These are phyloP conservation scores for Teinopalpus imperialis DNA, from an alignment of 2,888 invertebrate genomes.

Conservation along the genomic window DNA sequence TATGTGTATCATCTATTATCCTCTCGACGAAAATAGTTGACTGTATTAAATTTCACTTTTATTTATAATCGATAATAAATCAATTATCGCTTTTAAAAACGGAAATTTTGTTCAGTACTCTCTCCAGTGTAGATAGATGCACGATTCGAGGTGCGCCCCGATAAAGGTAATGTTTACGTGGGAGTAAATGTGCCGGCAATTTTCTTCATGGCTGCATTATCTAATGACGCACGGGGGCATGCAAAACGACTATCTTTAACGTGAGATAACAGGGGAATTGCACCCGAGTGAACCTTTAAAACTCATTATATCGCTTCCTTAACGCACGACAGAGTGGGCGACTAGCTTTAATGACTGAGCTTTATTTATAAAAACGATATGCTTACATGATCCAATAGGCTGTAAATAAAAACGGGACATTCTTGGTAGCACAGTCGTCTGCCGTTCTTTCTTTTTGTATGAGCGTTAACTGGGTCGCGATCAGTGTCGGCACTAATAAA, in stretches of 20 bases:
- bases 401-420: no score
- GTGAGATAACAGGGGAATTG: slow-evolving; percentile 41
- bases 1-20: no score
- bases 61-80: no score
- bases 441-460: no score
- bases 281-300: slow-evolving; percentile 38
- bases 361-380: no score
- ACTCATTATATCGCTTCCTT: slow-evolving; percentile 43
- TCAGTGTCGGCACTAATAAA: no score
- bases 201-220: slow-evolving; percentile 55
- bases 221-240: slow-evolving; percentile 43
- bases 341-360: slow-evolving; percentile 37
- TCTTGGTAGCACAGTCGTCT: no score
- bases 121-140: slow-evolving; percentile 41
- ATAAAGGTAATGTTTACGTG: slow-evolving; percentile 45
- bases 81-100: slow-evolving; percentile 39
- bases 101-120: slow-evolving; percentile 39
- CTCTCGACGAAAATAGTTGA: no score
- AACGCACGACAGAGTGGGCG: slow-evolving; percentile 33
- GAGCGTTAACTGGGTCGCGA: no score
- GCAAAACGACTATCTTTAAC: slow-evolving; percentile 47
- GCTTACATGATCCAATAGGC: no score
- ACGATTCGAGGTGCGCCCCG: slow-evolving; percentile 39
- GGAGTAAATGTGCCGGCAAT: slow-evolving; percentile 46
- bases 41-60: no score